These are phyloP conservation scores for Promerops cafer DNA, from an alignment of 2,113 vertebrate species.

Conservation along the genomic window DNA sequence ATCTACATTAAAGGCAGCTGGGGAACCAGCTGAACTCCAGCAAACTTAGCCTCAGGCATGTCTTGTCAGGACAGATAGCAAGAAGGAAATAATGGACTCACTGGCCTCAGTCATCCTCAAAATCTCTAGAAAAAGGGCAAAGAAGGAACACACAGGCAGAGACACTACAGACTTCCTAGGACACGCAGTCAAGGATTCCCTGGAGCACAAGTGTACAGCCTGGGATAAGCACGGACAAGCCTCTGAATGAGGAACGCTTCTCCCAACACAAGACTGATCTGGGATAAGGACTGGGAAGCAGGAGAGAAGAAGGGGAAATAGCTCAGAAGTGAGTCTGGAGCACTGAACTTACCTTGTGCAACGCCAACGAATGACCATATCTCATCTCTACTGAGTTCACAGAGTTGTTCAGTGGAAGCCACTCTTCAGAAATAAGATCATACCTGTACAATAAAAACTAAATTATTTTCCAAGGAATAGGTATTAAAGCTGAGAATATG, in stretches of 20 bases:
- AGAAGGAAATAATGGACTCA: not conserved
- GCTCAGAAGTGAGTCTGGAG: not conserved
- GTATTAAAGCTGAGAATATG: not conserved
- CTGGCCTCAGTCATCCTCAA: not conserved
- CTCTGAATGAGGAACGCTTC: not conserved
- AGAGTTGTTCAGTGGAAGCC: constrained; percentile 81
- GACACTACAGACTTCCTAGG: not conserved
- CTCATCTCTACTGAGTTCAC: constrained; percentile 83
- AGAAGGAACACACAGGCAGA: not conserved
- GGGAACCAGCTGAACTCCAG: not conserved
- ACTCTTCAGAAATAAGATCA: constrained; percentile 81
- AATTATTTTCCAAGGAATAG: not conserved
- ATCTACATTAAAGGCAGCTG: not conserved
- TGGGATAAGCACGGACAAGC: not conserved
- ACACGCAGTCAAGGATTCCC: not conserved
- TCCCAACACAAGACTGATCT: not conserved
- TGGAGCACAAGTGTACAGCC: not conserved
- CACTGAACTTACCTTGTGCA: constrained; percentile 76
- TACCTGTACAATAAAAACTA: constrained; percentile 70
- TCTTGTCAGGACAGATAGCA: not conserved
- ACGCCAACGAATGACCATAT: constrained; percentile 90
- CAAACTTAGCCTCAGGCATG: not conserved
- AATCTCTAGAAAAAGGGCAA: not conserved
- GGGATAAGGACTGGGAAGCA: not conserved
- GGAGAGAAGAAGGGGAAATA: not conserved